phyloP scores from a whole-genome alignment of 1,140 invertebrate genomes.

The Habropoda laboriosa region DNA sequence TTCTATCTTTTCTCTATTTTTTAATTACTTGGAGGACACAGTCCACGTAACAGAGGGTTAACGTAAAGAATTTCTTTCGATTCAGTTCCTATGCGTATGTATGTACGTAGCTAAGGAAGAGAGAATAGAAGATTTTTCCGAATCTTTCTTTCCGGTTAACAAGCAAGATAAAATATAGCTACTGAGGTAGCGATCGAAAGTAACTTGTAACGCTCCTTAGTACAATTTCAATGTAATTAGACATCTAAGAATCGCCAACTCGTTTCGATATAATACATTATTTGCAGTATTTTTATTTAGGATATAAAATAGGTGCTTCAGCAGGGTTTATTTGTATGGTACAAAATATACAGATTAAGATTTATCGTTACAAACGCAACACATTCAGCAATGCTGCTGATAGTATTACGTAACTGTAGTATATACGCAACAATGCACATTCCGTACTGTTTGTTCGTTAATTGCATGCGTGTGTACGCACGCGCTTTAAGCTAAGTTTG shows the following conservation, averaged over 20 bases:
- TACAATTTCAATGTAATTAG: no score
- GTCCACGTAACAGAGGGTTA: no score
- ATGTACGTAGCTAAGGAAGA: background rate
- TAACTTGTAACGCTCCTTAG: background rate
- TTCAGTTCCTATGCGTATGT: constrained; percentile 52
- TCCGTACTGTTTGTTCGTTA: background rate
- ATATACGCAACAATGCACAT: background rate
- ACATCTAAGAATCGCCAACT: background rate
- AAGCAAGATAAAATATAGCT: background rate
- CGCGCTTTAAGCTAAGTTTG: background rate
- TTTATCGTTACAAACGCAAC: background rate
- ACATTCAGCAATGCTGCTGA: background rate
- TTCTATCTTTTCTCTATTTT: no score
- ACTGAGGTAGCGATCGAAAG: background rate
- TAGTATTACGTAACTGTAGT: background rate
- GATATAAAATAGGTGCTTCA: background rate
- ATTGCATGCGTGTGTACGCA: background rate
- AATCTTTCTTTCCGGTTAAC: no score
- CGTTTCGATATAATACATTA: background rate
- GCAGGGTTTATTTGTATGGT: background rate
- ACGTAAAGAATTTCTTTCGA: constrained; percentile 56
- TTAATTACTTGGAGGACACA: no score
- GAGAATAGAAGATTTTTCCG: background rate
- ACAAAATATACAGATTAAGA: background rate
- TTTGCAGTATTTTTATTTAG: constrained; percentile 26